Base-by-base conservation (phyloP, 2,888 invertebrate species). In the Pristionchus mayeri region DNA sequence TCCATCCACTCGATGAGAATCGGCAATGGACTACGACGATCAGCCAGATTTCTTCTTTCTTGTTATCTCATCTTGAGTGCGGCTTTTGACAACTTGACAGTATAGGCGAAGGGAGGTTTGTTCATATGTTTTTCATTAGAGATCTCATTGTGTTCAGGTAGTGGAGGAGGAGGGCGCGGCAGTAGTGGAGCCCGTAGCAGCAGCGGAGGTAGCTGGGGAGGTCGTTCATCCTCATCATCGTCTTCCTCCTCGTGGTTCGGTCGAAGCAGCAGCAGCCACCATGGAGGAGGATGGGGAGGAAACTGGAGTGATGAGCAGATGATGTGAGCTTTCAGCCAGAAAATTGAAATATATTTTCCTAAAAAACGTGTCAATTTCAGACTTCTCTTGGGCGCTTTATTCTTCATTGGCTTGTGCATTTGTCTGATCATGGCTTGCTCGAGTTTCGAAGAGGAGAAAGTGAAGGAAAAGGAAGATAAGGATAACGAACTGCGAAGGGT, bases 81-180 rank as follows among this genome's bases (percentile, higher is more conserved):
- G 44, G 7, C 13, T 21, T 34, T 13, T 63, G 63, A 34, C 24
- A 30, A 60, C 27, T 27, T 27, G 57, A 27, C 21, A 34, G 63
- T 63, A 18, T 16, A 63, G 3, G 63, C 63, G 34, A 63, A 34
- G 34, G 63, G 63, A 11, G 63, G 63, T 63, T 63, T 21, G 2
- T 2, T 18, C 63, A 63, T n/a, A n/a, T n/a, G n/a, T n/a, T n/a
- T n/a, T n/a, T n/a, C n/a, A 16, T 54, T 54, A 54, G 21, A 54
- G 21, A 54, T 54, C 21, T n/a, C n/a, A n/a, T 54, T n/a, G n/a
- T 54, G 21, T 54, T 71, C 44, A 71, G 71, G 71, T 40, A 40
- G 71, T 6, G 40, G 44, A 3, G 71, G 71, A 0, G 71, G 71
- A 2, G 71, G 40, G 40, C 37, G 40, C 9, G 71, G 71, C 21